Evolutionary conservation across 2,888 invertebrate genomes (phyloP), one percentile per base, ranked within the genome.

Genomic region (Drosophila neotestacea): DNA sequence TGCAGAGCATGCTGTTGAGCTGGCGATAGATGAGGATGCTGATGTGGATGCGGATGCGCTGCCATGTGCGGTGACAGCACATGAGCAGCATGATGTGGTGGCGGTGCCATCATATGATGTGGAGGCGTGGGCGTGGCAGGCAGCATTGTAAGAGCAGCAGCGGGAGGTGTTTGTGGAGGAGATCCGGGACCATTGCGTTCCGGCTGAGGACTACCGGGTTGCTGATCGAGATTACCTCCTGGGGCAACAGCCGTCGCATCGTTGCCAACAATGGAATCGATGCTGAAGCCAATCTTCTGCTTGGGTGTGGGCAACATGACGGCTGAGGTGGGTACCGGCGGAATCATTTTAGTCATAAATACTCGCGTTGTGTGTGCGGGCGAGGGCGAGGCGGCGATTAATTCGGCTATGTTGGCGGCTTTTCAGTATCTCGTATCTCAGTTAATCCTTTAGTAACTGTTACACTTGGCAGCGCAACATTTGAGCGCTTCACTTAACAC

Each of bases 261-360:
- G 75, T 96, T 96, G 85, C 97, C 98, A 80, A 98, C 98, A 92
- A 98, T 97, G 91, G 97, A 97, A 94, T 98, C 98, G 93, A 98
- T 98, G 91, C 97, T 97, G 93, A 98, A 98, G 92, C 97, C 98
- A 93, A 98, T 97, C 94, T 97, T 98, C 90, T 98, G 97, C 94
- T 97, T 97, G 91, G 97, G 96, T 86, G 92, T 93, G 92, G 97
- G 96, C 94, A 97, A 96, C 94, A 97, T 96, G 93, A 96, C 96
- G 93, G 97, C 96, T 94, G 97, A 96, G 93, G 97, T 97, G 94
- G 97, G 97, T 95, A 97, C 96, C 95, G 97, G 95, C 94, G 97
- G 97, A 97, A 97, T 97, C 97, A 97, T 97, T 89, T 92, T 93
- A 92, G 92, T 92, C 92, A 92, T 92, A 90, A 90, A 92, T 91